phyloP scores from a whole-genome alignment of 2,113 vertebrate genomes.

The Prunella fulvescens region DNA sequence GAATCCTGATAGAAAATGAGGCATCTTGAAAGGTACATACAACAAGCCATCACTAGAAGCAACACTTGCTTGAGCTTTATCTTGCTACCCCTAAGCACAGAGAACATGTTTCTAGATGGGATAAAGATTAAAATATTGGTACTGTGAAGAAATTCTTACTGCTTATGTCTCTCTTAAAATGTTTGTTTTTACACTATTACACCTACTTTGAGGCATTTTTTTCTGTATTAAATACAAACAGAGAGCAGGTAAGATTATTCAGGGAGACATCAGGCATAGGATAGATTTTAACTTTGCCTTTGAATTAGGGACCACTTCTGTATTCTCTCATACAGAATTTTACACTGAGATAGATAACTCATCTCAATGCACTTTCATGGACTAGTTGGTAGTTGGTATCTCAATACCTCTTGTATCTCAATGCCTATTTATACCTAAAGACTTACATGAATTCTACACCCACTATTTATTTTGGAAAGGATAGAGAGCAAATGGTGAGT shows the following conservation, averaged over 20 bases:
- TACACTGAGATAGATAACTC: neutral
- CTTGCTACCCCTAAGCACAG: neutral
- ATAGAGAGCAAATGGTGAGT: neutral
- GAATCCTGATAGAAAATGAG: neutral
- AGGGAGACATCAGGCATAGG: neutral
- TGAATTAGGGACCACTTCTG: neutral
- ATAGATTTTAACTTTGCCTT: neutral
- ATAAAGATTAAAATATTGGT: neutral
- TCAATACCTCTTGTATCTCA: neutral
- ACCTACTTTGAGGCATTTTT: neutral
- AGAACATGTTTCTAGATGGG: neutral
- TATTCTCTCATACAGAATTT: neutral
- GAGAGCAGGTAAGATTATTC: neutral
- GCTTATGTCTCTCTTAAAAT: neutral
- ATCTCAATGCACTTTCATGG: neutral
- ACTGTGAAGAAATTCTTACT: neutral
- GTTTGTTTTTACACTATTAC: neutral
- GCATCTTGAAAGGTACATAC: fast-evolving
- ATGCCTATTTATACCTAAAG: neutral
- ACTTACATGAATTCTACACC: neutral
- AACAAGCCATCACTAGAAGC: neutral
- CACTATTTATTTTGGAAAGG: neutral
- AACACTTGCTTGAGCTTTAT: neutral
- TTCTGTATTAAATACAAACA: neutral
- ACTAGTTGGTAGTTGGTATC: neutral